phyloP scores from a whole-genome alignment of 64 coral and sea anemone species.

The Astreopora myriophthalma region DNA sequence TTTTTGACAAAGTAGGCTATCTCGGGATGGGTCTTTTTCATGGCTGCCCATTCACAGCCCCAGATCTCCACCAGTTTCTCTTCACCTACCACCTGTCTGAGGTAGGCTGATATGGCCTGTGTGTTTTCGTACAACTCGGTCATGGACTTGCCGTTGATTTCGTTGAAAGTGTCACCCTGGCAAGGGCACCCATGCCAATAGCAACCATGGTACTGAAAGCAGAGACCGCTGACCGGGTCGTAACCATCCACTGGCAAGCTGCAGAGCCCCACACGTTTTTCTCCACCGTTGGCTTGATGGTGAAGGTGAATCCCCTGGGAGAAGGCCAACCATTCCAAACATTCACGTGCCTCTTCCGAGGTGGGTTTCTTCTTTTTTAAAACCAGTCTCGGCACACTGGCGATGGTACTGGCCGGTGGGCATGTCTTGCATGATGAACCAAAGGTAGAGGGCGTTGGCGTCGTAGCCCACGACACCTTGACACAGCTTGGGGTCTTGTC shows the following conservation, averaged over 20 bases:
- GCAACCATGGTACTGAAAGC: conserved; percentile 1
- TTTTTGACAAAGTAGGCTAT: background rate
- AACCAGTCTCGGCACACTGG: background rate
- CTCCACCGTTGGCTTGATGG: background rate
- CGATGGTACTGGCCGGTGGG: conserved; percentile 13
- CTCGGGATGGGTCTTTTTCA: background rate
- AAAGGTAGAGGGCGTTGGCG: conserved; percentile 55
- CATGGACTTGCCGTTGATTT: background rate
- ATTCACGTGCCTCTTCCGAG: too few species aligned
- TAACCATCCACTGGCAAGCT: conserved; percentile 12
- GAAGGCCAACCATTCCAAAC: background rate
- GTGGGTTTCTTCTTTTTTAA: background rate
- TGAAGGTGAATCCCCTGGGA: background rate
- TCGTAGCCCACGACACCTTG: conserved; percentile 18
- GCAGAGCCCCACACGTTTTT: conserved; percentile 5
- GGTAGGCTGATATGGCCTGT: background rate
- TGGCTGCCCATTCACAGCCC: conserved; percentile 17
- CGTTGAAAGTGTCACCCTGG: background rate
- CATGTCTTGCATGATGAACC: conserved; percentile 32
- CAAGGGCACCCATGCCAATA: conserved; percentile 4
- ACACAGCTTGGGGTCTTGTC: conserved; percentile 28
- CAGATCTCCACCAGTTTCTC: conserved; percentile 20
- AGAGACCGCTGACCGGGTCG: background rate
- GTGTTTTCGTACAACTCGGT: background rate
- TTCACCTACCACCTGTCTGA: too few species aligned